Evolutionary conservation across 2,113 vertebrate species (phyloP).

Genomic region (Pipa parva): DNA sequence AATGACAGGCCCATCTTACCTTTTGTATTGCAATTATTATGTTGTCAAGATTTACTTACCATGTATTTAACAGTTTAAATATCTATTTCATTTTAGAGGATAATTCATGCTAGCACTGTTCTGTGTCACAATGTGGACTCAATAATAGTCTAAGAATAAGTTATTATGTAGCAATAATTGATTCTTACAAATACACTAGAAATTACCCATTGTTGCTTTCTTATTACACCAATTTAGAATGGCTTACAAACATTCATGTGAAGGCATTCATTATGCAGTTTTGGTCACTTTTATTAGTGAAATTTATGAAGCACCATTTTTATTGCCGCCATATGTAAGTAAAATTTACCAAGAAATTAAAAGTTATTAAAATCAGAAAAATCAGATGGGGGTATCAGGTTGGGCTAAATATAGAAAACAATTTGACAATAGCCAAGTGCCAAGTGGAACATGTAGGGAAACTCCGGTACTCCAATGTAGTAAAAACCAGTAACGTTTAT

Average conservation of each 20-base stretch:
- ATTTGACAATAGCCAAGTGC: no score
- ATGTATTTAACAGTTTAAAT: constrained; percentile 69
- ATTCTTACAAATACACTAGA: constrained; percentile 70
- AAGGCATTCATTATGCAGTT: no score
- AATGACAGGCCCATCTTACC: constrained; percentile 55
- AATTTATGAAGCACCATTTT: no score
- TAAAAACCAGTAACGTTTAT: no score
- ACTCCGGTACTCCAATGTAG: no score
- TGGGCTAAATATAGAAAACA: no score
- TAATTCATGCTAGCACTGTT: constrained; percentile 63
- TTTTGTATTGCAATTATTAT: constrained; percentile 70
- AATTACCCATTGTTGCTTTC: constrained; percentile 60
- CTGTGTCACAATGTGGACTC: constrained; percentile 63
- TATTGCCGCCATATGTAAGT: no score
- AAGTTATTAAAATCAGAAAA: no score
- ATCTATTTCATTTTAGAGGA: constrained; percentile 74
- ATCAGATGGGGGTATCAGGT: no score
- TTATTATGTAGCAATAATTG: constrained; percentile 77
- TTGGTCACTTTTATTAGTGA: no score
- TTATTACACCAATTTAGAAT: constrained; percentile 53
- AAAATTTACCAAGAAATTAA: no score
- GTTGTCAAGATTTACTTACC: constrained; percentile 76
- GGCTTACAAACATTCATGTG: not conserved
- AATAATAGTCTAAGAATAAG: constrained; percentile 76
- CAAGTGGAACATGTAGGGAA: no score